Percentiles rank a stretch among this genome's conserved stretches.
Evolutionary conservation across 2,888 invertebrate genomes (phyloP).

Genomic region (Rhorus exstirpatorius): DNA sequence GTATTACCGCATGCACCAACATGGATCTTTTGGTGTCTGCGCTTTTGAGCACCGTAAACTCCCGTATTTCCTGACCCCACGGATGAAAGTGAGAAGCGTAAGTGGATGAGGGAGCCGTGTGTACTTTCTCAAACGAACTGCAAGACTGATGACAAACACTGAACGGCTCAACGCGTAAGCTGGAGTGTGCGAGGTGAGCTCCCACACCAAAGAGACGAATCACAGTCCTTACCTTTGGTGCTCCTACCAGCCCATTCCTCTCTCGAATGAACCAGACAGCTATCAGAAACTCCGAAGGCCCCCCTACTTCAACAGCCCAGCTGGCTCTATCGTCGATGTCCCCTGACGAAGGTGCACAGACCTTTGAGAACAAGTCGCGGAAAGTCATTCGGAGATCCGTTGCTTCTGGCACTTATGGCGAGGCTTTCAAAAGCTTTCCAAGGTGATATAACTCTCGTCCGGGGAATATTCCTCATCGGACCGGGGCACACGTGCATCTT

Average conservation of each 20-base stretch:
- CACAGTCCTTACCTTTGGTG: slow-evolving; percentile 20
- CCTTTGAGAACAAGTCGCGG: slow-evolving; percentile 61
- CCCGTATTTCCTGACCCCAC: slow-evolving; percentile 35
- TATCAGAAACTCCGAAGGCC: not conserved
- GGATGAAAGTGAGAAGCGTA: not conserved
- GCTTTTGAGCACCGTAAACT: slow-evolving; percentile 23
- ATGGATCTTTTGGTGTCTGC: not conserved
- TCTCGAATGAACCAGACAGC: slow-evolving; percentile 12
- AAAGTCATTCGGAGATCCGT: slow-evolving; percentile 42
- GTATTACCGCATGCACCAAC: not conserved
- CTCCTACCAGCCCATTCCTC: slow-evolving; percentile 16
- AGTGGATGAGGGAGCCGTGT: slow-evolving; percentile 60
- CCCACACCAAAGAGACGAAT: slow-evolving; percentile 29
- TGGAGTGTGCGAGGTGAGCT: slow-evolving; percentile 2
- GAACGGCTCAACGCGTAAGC: slow-evolving; percentile 60
- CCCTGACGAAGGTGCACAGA: slow-evolving; percentile 74
- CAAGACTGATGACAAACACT: slow-evolving; percentile 77
- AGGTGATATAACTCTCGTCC: slow-evolving; percentile 36
- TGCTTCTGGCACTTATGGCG: slow-evolving; percentile 7
- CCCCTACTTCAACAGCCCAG: slow-evolving; percentile 52
- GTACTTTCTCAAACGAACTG: slow-evolving; percentile 74
- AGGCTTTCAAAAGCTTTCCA: slow-evolving; percentile 12
- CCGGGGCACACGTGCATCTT: slow-evolving; percentile 1
- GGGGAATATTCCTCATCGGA: slow-evolving; percentile 31
- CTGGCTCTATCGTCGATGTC: slow-evolving; percentile 24